These are phyloP conservation scores for Pachypsylla venusta DNA, from an alignment of 1,140 invertebrate species.

Conservation along the genomic window DNA sequence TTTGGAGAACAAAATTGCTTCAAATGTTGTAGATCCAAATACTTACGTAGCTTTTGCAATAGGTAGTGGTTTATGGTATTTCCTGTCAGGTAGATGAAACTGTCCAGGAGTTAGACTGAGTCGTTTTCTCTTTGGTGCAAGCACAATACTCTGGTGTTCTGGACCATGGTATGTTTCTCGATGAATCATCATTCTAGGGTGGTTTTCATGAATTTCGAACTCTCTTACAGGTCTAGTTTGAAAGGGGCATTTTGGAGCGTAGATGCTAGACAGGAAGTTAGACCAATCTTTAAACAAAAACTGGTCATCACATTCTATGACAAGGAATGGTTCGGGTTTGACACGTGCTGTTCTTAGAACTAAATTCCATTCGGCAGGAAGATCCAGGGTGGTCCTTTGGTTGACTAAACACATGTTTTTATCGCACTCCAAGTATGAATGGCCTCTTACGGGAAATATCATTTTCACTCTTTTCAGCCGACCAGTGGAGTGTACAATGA, in stretches of 20 bases:
- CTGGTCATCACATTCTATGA: slow-evolving; percentile 10
- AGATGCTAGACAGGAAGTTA: not conserved
- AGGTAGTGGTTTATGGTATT: too few relatives aligned
- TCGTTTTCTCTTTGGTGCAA: not conserved
- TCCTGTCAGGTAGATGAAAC: not conserved
- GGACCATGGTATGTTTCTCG: not conserved
- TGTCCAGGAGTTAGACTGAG: too few relatives aligned
- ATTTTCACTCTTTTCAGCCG: slow-evolving; percentile 17
- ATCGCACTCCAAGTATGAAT: too few relatives aligned
- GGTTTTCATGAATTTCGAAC: not conserved
- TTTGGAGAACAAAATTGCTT: too few relatives aligned
- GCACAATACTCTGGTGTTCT: not conserved
- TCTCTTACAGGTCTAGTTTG: not conserved
- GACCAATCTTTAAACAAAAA: slow-evolving; percentile 14
- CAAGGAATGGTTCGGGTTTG: slow-evolving; percentile 14
- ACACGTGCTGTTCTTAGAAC: slow-evolving; percentile 11
- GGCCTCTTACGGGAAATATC: slow-evolving; percentile 20
- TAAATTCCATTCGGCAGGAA: slow-evolving; percentile 17
- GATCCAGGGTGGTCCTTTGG: slow-evolving; percentile 10
- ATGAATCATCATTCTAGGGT: not conserved
- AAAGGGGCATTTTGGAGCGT: not conserved
- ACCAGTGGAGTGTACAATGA: slow-evolving; percentile 18
- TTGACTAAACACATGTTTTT: slow-evolving; percentile 3
- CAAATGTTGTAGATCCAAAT: too few relatives aligned
- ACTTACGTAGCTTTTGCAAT: too few relatives aligned